Percentiles rank a stretch among this genome's conserved stretches.
Evolutionary conservation across 2,797 vertebrate species (phyloP).

Genomic region (Chlorospingus flavigularis): DNA sequence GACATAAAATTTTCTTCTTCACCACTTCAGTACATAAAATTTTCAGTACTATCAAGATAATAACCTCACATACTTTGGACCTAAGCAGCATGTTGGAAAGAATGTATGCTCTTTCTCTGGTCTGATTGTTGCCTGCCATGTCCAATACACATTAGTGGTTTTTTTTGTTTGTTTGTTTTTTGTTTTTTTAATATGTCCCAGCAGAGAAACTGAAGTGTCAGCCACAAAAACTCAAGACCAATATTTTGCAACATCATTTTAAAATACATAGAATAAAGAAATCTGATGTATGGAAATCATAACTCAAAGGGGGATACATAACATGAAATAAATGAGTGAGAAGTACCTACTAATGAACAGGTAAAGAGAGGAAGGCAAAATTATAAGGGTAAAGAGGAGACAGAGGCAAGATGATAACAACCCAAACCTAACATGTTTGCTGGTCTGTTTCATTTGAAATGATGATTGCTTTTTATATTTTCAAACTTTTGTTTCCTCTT

Average conservation of each 20-base stretch:
- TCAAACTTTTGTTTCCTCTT: neutral
- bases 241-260: neutral
- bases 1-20: neutral
- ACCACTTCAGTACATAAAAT: neutral
- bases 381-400: neutral
- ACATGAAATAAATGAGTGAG: neutral
- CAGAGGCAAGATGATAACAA: neutral
- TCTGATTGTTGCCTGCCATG: neutral
- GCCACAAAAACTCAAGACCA: neutral
- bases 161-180: neutral
- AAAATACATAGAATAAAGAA: neutral
- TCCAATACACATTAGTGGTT: neutral
- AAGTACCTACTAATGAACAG: neutral
- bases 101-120: neutral
- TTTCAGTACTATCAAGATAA: neutral
- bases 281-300: neutral
- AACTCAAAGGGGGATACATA: neutral
- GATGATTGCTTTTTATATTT: neutral
- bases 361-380: neutral
- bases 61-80: neutral
- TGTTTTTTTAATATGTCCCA: neutral
- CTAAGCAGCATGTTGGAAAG: neutral
- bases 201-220: neutral
- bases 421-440: neutral
- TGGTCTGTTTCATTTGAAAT: neutral